phyloP scores from a whole-genome alignment of 2,888 invertebrate species.

The Catocala fraxini region DNA sequence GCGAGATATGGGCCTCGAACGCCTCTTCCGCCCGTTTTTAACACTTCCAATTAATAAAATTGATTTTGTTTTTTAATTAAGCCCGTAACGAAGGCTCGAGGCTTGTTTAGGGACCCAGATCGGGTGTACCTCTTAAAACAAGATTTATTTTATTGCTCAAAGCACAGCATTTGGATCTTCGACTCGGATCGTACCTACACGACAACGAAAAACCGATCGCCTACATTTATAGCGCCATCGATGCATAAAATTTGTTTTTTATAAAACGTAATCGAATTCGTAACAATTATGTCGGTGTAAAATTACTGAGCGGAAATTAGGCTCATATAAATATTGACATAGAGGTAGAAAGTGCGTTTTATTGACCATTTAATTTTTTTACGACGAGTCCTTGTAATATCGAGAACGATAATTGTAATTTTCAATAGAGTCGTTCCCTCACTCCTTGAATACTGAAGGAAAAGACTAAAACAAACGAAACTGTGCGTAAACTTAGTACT shows the following conservation, averaged over 20 bases:
- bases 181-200: conserved; percentile 63
- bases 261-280: conserved; percentile 66
- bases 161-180: conserved; percentile 76
- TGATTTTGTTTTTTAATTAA: conserved; percentile 88
- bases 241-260: conserved; percentile 71
- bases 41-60: conserved; percentile 88
- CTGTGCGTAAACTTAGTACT: conserved; percentile 22
- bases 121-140: conserved; percentile 81
- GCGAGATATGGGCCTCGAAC: conserved; percentile 78
- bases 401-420: conserved; percentile 10
- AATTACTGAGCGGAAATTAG: conserved; percentile 66
- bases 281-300: conserved; percentile 64
- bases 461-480: conserved; percentile 27
- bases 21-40: conserved; percentile 86
- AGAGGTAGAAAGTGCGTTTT: conserved; percentile 42
- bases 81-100: conserved; percentile 79
- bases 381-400: conserved; percentile 7
- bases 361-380: conserved; percentile 31
- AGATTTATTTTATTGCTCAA: conserved; percentile 86
- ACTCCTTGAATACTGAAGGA: conserved; percentile 1
- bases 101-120: conserved; percentile 79
- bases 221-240: conserved; percentile 71
- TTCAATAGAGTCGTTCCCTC: conserved; percentile 11
- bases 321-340: conserved; percentile 58
- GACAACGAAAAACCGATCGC: conserved; percentile 66